These are phyloP conservation scores for Entomobrya proxima DNA, from an alignment of 2,888 invertebrate genomes.

Conservation along the genomic window DNA sequence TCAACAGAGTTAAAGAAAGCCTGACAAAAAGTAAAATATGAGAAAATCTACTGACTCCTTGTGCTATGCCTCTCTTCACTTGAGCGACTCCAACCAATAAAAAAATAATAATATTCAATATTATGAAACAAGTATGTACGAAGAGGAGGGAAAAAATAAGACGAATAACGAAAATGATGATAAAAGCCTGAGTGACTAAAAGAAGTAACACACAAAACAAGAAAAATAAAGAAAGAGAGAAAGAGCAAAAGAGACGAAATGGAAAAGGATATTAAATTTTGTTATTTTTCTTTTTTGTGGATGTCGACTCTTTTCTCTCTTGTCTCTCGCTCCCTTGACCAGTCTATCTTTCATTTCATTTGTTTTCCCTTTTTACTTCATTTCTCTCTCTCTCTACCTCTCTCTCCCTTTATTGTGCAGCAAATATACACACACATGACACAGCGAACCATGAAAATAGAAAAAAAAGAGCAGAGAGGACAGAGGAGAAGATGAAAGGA, in stretches of 20 bases:
- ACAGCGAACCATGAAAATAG: slow-evolving; percentile 19
- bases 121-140: slow-evolving; percentile 53
- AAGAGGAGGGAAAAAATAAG: slow-evolving; percentile 37
- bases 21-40: slow-evolving; percentile 39
- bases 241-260: slow-evolving; percentile 30
- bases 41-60: slow-evolving; percentile 14
- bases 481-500: neutral
- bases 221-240: slow-evolving; percentile 33
- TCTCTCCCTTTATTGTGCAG: neutral
- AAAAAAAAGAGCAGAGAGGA: neutral
- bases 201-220: no score
- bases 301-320: neutral
- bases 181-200: slow-evolving; percentile 49
- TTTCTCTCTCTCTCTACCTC: neutral
- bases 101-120: slow-evolving; percentile 63
- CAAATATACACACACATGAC: neutral
- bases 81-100: slow-evolving; percentile 52
- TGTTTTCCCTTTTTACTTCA: slow-evolving; percentile 27
- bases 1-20: slow-evolving; percentile 67
- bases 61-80: slow-evolving; percentile 19
- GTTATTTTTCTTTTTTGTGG: slow-evolving; percentile 50
- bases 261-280: slow-evolving; percentile 62
- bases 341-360: slow-evolving; percentile 38
- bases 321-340: slow-evolving; percentile 28
- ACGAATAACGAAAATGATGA: slow-evolving; percentile 38